Conservation (phyloP, 2,113 vertebrate species). For the Arizona elegans region DNA sequence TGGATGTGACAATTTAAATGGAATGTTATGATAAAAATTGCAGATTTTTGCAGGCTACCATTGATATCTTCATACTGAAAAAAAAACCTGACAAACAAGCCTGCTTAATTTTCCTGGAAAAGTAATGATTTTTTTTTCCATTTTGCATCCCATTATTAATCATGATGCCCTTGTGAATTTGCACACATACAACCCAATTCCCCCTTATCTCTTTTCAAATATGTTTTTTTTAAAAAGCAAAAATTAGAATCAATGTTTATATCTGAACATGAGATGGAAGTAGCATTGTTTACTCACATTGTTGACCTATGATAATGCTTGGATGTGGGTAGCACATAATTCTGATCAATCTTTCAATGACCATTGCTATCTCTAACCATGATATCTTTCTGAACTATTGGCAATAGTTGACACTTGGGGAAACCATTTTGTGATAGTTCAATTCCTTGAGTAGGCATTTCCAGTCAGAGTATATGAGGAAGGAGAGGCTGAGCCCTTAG, state of each 20-base stretch:
- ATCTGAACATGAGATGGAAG: not conserved
- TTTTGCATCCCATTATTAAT: not conserved
- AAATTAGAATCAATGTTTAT: not conserved
- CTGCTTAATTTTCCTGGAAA: not conserved
- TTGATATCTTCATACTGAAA: not conserved
- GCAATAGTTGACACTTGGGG: not conserved
- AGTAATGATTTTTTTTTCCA: not conserved
- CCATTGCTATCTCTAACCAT: not conserved
- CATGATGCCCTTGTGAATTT: not conserved
- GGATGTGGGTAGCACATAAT: not conserved
- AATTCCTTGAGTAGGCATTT: not conserved
- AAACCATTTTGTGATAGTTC: not conserved
- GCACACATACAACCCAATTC: not conserved
- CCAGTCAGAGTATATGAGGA: not conserved
- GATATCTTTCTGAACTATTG: not conserved
- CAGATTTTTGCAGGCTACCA: not conserved
- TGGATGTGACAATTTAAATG: not conserved
- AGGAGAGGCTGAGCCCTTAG: not conserved
- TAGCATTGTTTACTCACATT: not conserved
- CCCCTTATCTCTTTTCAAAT: not conserved
- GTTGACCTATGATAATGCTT: not conserved
- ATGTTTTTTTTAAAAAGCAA: not conserved
- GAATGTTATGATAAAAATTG: constrained; percentile 2
- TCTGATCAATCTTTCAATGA: not conserved
- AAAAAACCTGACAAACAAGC: not conserved